phyloP scores from a whole-genome alignment of 53 echinoderm and acorn worm species.

The Apostichopus leukothele region DNA sequence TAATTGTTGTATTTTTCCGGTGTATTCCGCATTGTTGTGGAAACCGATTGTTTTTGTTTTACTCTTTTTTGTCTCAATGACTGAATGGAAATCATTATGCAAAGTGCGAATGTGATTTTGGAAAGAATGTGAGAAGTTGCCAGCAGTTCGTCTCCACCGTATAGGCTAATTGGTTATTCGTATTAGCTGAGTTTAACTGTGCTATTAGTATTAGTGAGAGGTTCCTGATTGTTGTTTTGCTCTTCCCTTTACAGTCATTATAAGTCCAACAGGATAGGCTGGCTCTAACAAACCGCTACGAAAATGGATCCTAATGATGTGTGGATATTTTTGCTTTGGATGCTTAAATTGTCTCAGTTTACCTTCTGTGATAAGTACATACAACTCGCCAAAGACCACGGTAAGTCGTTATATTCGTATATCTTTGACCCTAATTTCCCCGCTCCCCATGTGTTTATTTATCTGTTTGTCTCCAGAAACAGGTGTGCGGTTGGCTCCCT shows the following conservation, averaged over 20 bases:
- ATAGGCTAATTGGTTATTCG: no score
- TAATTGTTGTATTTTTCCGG: neutral
- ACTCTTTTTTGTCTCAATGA: neutral
- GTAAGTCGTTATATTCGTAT: slow-evolving; percentile 13
- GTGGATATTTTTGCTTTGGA: slow-evolving; percentile 43
- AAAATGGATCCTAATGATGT: slow-evolving; percentile 39
- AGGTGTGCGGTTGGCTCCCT: neutral
- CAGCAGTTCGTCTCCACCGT: no score
- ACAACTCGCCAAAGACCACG: slow-evolving; percentile 40
- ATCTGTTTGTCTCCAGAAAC: neutral
- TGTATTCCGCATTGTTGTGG: slow-evolving; percentile 19
- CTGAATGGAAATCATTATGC: slow-evolving; percentile 13
- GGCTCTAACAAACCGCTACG: neutral
- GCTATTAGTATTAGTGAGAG: neutral
- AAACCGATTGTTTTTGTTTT: neutral
- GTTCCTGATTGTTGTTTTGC: neutral
- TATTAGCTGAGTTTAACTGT: no score
- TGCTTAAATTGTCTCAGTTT: slow-evolving; percentile 25
- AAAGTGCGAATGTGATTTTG: slow-evolving; percentile 25
- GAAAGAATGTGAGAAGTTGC: slow-evolving; percentile 6
- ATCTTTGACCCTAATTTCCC: neutral
- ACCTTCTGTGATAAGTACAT: slow-evolving; percentile 13
- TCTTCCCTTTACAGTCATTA: no score
- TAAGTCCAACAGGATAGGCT: neutral
- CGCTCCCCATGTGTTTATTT: neutral